phyloP scores from a whole-genome alignment of 2,888 invertebrate species.

The Scelioninae gen. 2 region DNA sequence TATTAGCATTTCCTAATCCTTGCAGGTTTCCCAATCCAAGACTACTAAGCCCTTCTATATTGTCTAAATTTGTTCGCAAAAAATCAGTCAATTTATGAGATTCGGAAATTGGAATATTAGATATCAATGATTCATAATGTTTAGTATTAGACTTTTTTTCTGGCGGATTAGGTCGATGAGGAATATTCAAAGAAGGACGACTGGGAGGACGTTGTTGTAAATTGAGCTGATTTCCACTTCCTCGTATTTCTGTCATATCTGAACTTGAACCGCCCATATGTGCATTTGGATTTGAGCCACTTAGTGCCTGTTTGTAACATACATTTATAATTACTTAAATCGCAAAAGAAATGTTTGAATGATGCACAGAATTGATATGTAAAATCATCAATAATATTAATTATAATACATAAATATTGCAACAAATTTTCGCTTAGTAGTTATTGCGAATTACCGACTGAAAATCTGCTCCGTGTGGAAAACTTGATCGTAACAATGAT shows the following conservation, averaged over 20 bases:
- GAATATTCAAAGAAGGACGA: conserved; percentile 74
- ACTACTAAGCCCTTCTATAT: conserved; percentile 79
- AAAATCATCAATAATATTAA: too few species aligned
- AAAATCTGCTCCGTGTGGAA: conserved; percentile 71
- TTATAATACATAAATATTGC: too few species aligned
- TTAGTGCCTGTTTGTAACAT: conserved; percentile 62
- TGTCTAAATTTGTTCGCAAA: conserved; percentile 83
- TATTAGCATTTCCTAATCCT: conserved; percentile 75
- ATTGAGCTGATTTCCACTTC: conserved; percentile 70
- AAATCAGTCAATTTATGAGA: conserved; percentile 83
- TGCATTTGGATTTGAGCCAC: conserved; percentile 67
- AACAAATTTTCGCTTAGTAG: too few species aligned
- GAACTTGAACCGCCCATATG: conserved; percentile 69
- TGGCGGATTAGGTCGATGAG: conserved; percentile 72
- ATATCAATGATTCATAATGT: conserved; percentile 73
- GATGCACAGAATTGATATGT: too few species aligned
- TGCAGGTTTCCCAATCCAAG: conserved; percentile 70
- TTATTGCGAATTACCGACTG: too few species aligned
- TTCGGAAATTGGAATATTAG: conserved; percentile 75
- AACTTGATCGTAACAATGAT: conserved; percentile 69
- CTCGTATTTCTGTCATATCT: conserved; percentile 69
- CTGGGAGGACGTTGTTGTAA: conserved; percentile 72
- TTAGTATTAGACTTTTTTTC: conserved; percentile 74
- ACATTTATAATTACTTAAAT: not conserved
- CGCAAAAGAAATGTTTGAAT: too few species aligned